Evolutionary conservation across 2,888 invertebrate genomes (phyloP).

Genomic region (Cartodere bifasciata): DNA sequence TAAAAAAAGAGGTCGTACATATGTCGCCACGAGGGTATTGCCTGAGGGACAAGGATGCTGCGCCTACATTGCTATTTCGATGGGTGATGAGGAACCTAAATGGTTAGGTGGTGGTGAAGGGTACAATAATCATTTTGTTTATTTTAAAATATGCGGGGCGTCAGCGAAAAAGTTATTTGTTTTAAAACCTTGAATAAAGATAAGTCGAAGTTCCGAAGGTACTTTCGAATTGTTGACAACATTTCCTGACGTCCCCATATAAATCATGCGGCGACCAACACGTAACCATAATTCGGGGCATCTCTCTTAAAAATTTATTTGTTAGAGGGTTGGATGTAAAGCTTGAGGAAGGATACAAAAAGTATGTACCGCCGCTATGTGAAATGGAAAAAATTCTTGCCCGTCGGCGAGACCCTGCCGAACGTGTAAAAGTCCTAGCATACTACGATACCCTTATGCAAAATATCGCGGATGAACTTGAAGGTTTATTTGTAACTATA

Average conservation of each 20-base stretch:
- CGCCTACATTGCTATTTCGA: slow-evolving; percentile 35
- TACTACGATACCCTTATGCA: slow-evolving; percentile 33
- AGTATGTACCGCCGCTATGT: slow-evolving; percentile 26
- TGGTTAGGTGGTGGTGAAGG: slow-evolving; percentile 30
- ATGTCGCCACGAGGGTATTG: slow-evolving; percentile 35
- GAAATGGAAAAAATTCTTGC: slow-evolving; percentile 33
- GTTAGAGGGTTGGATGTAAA: slow-evolving; percentile 24
- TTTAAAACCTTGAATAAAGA: no score
- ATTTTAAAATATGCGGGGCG: no score
- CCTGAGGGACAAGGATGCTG: slow-evolving; percentile 36
- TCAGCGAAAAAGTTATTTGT: no score
- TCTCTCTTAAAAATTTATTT: no score
- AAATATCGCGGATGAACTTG: slow-evolving; percentile 35
- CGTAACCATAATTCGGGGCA: no score
- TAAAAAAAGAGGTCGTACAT: slow-evolving; percentile 32
- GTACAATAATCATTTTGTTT: no score
- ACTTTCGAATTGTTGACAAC: no score
- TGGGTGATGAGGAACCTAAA: slow-evolving; percentile 31
- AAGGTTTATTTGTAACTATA: slow-evolving; percentile 24
- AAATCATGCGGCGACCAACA: no score
- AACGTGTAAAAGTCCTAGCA: slow-evolving; percentile 30
- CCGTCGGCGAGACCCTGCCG: slow-evolving; percentile 28
- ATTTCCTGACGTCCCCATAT: no score
- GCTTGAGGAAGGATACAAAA: slow-evolving; percentile 23
- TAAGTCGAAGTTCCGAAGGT: no score